Percentiles rank a stretch among this genome's conserved stretches.
phyloP scores from a whole-genome alignment of 2,797 vertebrate genomes.

The Sebastes steindachneri region DNA sequence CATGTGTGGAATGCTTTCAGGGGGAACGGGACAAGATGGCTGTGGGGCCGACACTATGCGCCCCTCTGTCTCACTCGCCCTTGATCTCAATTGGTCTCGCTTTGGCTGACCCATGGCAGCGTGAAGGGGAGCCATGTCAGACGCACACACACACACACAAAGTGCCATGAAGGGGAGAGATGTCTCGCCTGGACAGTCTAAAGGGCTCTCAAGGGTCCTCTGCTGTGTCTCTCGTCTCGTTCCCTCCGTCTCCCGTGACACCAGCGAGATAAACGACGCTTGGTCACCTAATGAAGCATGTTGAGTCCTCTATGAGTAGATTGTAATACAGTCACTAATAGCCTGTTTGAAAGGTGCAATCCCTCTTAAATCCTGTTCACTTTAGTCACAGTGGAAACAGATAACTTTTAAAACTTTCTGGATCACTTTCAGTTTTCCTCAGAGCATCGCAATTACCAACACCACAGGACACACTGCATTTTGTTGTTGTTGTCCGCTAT shows the following conservation, averaged over 20 bases:
- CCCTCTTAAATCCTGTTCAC: constrained; percentile 10
- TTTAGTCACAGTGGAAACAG: background rate
- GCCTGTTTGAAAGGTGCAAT: constrained; percentile 31
- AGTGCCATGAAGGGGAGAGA: constrained; percentile 66
- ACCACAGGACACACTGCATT: background rate
- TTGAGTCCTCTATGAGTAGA: constrained; percentile 44
- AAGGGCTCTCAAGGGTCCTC: constrained; percentile 66
- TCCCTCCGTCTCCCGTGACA: constrained; percentile 49
- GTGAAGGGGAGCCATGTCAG: constrained; percentile 75
- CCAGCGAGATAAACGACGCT: constrained; percentile 43
- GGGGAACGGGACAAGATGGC: constrained; percentile 77
- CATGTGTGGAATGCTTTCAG: constrained; percentile 84
- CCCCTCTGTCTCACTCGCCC: constrained; percentile 70
- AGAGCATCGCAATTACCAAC: background rate
- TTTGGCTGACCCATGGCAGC: constrained; percentile 74
- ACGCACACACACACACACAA: constrained; percentile 40
- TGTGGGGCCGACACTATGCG: constrained; percentile 67
- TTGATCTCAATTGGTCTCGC: constrained; percentile 83
- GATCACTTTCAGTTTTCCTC: background rate
- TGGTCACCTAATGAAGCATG: constrained; percentile 68
- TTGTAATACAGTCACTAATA: constrained; percentile 48
- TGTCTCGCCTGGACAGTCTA: constrained; percentile 70
- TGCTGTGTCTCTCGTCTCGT: constrained; percentile 35
- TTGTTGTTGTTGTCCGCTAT: background rate
- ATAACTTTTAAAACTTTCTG: background rate